Evolutionary conservation across 1,140 invertebrate genomes (phyloP).

Genomic region (Leucophenga varia): DNA sequence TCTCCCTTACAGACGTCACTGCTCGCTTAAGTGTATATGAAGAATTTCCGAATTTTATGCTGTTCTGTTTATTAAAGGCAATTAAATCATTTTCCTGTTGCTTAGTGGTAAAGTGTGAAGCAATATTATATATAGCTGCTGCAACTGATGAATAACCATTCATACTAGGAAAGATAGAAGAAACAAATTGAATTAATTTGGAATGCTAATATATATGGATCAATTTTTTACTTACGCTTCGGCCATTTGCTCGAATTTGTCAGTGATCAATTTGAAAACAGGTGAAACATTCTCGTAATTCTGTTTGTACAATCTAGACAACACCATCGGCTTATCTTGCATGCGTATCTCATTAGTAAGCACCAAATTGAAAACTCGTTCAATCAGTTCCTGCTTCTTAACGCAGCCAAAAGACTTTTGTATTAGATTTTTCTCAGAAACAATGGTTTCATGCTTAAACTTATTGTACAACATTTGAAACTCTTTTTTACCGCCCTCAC

Average conservation of each 20-base stretch:
- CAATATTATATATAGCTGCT: constrained; percentile 49
- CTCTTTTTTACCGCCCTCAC: constrained; percentile 56
- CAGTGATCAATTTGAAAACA: constrained; percentile 56
- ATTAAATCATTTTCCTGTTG: constrained; percentile 37
- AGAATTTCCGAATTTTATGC: constrained; percentile 9
- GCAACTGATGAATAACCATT: constrained; percentile 42
- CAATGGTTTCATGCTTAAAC: constrained; percentile 57
- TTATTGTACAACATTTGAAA: constrained; percentile 60
- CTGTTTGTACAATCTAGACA: constrained; percentile 43
- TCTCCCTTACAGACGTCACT: constrained; percentile 8
- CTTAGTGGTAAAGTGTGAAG: constrained; percentile 49
- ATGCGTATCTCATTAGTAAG: constrained; percentile 35
- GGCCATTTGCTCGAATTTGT: constrained; percentile 43
- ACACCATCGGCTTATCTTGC: constrained; percentile 38
- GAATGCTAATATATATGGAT: constrained; percentile 2
- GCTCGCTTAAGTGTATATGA: constrained; percentile 8
- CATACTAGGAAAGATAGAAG: constrained; percentile 29
- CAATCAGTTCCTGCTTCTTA: constrained; percentile 49
- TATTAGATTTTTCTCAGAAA: constrained; percentile 61
- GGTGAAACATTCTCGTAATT: constrained; percentile 46
- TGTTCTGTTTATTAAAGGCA: constrained; percentile 7
- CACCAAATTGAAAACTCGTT: constrained; percentile 28
- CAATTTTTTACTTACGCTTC: constrained; percentile 57
- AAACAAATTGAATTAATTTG: constrained; percentile 16
- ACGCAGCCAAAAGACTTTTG: constrained; percentile 64